These are phyloP conservation scores for Gryon sp. DNA, from an alignment of 1,140 invertebrate genomes.

Conservation along the genomic window DNA sequence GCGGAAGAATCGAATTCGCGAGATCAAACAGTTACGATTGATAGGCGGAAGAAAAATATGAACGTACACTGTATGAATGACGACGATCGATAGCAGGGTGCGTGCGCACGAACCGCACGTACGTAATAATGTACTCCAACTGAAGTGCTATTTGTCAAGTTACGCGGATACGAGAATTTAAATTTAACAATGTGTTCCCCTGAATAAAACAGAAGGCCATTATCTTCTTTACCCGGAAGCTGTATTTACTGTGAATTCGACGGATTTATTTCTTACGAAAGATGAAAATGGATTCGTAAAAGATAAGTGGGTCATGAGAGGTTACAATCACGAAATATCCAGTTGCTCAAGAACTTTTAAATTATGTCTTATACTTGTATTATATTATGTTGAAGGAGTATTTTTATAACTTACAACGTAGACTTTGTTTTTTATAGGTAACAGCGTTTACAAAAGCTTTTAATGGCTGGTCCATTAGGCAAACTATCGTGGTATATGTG, in stretches of 20 bases:
- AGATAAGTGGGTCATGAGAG: neutral
- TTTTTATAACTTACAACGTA: no score
- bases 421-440: no score
- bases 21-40: neutral
- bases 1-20: constrained; percentile 5
- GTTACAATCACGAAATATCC: neutral
- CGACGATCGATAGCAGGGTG: constrained; percentile 49
- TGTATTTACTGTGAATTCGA: constrained; percentile 8
- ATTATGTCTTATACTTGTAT: no score
- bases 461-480: no score
- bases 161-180: constrained; percentile 21
- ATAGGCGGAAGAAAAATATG: constrained; percentile 17
- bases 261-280: constrained; percentile 19
- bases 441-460: no score
- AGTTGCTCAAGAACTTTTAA: no score
- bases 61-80: constrained; percentile 15
- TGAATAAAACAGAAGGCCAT: constrained; percentile 39
- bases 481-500: no score
- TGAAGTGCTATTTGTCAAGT: constrained; percentile 23
- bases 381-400: no score
- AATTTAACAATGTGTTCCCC: constrained; percentile 33
- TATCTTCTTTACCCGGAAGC: constrained; percentile 3
- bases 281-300: neutral
- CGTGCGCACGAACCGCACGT: constrained; percentile 27
- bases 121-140: constrained; percentile 29